phyloP scores from a whole-genome alignment of 2,888 invertebrate genomes.

The Congeria kusceri region DNA sequence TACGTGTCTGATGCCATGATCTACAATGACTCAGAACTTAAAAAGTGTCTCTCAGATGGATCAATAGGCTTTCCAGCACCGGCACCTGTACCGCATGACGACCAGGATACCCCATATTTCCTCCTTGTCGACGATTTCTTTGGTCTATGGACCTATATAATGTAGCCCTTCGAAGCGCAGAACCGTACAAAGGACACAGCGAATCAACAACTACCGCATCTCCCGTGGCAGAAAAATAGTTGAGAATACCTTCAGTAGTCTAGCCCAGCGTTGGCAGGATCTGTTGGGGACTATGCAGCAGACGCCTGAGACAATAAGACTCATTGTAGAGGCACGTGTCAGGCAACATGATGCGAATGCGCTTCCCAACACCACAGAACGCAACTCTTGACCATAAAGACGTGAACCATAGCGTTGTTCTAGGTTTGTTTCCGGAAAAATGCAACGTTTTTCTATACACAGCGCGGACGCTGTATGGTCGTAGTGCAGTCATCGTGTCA shows the following conservation, averaged over 20 bases:
- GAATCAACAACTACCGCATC: too few relatives aligned
- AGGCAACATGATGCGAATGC: constrained; percentile 61
- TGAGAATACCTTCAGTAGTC: too few relatives aligned
- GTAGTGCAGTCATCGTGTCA: too few relatives aligned
- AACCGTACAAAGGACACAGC: constrained; percentile 54
- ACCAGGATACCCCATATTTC: constrained; percentile 61
- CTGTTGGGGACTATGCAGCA: constrained; percentile 70
- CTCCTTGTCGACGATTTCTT: constrained; percentile 71
- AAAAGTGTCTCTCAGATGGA: constrained; percentile 48
- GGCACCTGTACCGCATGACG: constrained; percentile 51
- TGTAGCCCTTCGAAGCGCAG: too few relatives aligned
- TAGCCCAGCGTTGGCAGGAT: too few relatives aligned
- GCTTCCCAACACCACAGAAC: too few relatives aligned
- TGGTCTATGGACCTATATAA: too few relatives aligned
- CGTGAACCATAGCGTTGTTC: constrained; percentile 54
- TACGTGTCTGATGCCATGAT: constrained; percentile 51
- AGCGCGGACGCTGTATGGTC: too few relatives aligned
- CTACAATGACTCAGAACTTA: constrained; percentile 54
- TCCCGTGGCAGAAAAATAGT: too few relatives aligned
- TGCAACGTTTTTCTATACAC: too few relatives aligned
- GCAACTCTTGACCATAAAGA: constrained; percentile 58
- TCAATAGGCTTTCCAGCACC: too few relatives aligned
- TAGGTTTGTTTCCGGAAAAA: too few relatives aligned
- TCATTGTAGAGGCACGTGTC: constrained; percentile 51
- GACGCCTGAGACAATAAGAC: constrained; percentile 31